Conservation (phyloP, 2,888 invertebrate genomes). For the Acrobasis repandana region DNA sequence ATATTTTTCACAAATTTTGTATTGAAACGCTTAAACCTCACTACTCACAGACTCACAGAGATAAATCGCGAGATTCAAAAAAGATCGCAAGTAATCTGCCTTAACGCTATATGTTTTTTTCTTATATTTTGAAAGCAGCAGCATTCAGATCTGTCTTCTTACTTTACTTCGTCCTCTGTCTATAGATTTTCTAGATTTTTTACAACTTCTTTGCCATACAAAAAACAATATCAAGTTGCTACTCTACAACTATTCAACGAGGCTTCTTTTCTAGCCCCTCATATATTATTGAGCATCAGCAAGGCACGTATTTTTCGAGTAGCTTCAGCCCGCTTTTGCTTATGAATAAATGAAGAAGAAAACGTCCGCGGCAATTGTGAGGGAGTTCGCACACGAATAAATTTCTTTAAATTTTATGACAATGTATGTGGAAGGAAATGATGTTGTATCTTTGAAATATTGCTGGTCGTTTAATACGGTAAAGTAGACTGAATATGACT, state of each 20-base stretch:
- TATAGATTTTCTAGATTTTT: no score
- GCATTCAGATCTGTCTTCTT: no score
- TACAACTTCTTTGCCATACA: no score
- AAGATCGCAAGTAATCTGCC: no score
- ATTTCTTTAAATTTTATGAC: conserved; percentile 28
- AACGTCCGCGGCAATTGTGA: conserved; percentile 66
- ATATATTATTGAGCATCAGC: conserved; percentile 68
- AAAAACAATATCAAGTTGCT: conserved; percentile 26
- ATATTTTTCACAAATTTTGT: no score
- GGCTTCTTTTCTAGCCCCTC: conserved; percentile 44
- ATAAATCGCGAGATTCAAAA: no score
- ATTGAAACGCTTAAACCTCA: no score
- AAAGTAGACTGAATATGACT: no score
- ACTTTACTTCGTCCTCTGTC: no score
- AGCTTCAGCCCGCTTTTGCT: conserved; percentile 67
- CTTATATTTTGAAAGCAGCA: no score
- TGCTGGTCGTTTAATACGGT: conserved; percentile 39
- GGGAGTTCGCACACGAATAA: conserved; percentile 46
- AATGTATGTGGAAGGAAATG: conserved; percentile 5
- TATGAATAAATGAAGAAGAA: conserved; percentile 74
- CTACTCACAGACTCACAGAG: no score
- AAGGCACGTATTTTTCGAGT: conserved; percentile 77
- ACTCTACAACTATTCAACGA: conserved; percentile 47
- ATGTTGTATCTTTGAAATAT: conserved; percentile 5
- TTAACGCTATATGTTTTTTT: no score